phyloP scores from a whole-genome alignment of 2,113 vertebrate genomes.

The Oncorhynchus mykiss region DNA sequence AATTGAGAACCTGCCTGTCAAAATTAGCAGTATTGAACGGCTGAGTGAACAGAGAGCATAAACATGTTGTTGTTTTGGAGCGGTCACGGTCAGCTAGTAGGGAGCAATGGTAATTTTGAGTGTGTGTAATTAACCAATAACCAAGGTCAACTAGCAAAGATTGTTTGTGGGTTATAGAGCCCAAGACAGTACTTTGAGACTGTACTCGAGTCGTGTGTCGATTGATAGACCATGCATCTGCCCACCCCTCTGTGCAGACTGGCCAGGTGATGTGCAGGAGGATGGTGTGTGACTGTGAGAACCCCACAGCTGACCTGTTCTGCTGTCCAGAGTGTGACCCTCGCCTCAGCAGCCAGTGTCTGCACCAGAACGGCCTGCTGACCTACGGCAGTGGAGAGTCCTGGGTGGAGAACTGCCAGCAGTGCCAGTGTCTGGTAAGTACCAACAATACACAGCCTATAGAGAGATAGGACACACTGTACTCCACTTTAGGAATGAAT shows the following conservation, averaged over 20 bases:
- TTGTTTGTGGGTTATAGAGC: background rate
- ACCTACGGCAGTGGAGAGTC: slow-evolving; percentile 92
- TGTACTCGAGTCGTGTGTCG: too few relatives aligned
- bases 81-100: too few relatives aligned
- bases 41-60: slow-evolving; percentile 46
- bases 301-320: slow-evolving; percentile 92
- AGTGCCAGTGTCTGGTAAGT: slow-evolving; percentile 96
- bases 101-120: too few relatives aligned
- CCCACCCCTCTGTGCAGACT: slow-evolving; percentile 65
- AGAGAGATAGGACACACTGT: background rate
- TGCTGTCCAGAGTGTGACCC: slow-evolving; percentile 98
- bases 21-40: slow-evolving; percentile 54
- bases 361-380: slow-evolving; percentile 90
- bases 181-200: too few relatives aligned
- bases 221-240: too few relatives aligned
- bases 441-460: background rate
- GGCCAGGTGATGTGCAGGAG: slow-evolving; percentile 94
- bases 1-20: slow-evolving; percentile 71
- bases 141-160: slow-evolving; percentile 58
- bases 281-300: slow-evolving; percentile 98
- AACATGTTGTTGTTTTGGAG: slow-evolving; percentile 70
- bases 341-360: slow-evolving; percentile 91
- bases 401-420: slow-evolving; percentile 95
- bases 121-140: background rate
- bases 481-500: background rate